phyloP scores from a whole-genome alignment of 1,140 invertebrate genomes.

The Drosophila ohnishii region DNA sequence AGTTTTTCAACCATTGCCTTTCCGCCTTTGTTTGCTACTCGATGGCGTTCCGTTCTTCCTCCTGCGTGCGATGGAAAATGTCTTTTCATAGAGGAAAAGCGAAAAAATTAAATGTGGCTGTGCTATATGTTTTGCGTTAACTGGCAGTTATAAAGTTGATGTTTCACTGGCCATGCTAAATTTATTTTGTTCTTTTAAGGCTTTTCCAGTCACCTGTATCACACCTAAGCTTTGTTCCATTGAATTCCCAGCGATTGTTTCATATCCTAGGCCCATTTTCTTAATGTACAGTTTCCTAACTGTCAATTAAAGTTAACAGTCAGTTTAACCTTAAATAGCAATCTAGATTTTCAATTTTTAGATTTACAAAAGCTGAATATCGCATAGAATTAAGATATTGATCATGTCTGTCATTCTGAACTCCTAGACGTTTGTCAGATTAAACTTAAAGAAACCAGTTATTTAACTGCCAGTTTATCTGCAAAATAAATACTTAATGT shows the following conservation, averaged over 20 bases:
- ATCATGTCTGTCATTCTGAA: background rate
- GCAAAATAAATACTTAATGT: background rate
- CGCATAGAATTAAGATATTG: background rate
- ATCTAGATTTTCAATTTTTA: no score
- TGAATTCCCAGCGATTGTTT: background rate
- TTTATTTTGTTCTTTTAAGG: background rate
- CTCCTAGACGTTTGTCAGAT: background rate
- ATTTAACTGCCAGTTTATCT: constrained; percentile 2
- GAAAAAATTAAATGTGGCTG: constrained; percentile 47
- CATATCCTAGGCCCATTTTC: background rate
- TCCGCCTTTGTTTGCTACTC: constrained; percentile 69
- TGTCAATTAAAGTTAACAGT: background rate
- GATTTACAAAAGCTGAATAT: background rate
- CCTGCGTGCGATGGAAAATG: constrained; percentile 64
- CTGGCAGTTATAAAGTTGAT: constrained; percentile 9
- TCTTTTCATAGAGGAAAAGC: constrained; percentile 65
- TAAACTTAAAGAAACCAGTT: background rate
- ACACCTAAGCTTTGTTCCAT: background rate
- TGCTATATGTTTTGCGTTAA: constrained; percentile 15
- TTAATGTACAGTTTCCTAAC: background rate
- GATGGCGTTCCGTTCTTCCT: constrained; percentile 46
- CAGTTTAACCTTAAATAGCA: background rate
- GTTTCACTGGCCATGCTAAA: background rate
- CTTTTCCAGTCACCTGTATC: background rate
- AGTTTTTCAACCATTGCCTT: constrained; percentile 55